Base-by-base conservation (phyloP, 2,113 vertebrate species). In the Heterocephalus glaber region DNA sequence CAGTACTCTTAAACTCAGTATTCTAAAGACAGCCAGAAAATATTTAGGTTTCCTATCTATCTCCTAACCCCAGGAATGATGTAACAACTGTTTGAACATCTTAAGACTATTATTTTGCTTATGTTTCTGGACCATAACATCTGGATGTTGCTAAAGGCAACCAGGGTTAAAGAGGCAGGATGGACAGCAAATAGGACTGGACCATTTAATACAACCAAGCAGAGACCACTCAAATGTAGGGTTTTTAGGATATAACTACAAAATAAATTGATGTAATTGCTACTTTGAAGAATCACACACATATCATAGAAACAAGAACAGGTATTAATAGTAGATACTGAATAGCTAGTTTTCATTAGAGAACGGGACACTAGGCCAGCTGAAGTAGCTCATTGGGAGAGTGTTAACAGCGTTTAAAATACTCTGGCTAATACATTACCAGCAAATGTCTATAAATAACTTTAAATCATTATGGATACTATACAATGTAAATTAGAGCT, bases 241-340 rank as follows among this genome's bases (percentile, higher is more conserved):
- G 35, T 63, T 86, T 93, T 89, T 80, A 86, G 47, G 35, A 56
- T 54, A 83, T 16, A 94, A 86, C 60, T 92, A 76, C 28, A 74
- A 77, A 95, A 85, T 33, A 90, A 61, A 93, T 80, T 54, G 65
- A 94, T 12, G 1, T 52, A 91, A 93, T 5, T 80, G 7, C 35
- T 83, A 68, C 41, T 93, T 89, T 60, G 85, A 81, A 66, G 30
- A 84, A 92, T 20, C 79, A 93, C 52, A 94, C 35, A 77, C 35
- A 92, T 38, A 38, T 2, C 28, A 35, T 30, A 92, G 81, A 96
- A 95, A 87, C 7, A 10, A 84, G 95, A 95, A 38, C 10, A 96
- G 70, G 14, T 65, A 90, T 80, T 84, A 63, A 85, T 4, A 95
- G 58, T 41, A 92, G 33, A 33, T 80, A 96, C 4, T 52, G 7